A percentile compares a stretch with the other conserved stretches of the same genome.
These are phyloP conservation scores for Carpatolechia fugitivella DNA, from an alignment of 2,888 invertebrate species.

Conservation along the genomic window DNA sequence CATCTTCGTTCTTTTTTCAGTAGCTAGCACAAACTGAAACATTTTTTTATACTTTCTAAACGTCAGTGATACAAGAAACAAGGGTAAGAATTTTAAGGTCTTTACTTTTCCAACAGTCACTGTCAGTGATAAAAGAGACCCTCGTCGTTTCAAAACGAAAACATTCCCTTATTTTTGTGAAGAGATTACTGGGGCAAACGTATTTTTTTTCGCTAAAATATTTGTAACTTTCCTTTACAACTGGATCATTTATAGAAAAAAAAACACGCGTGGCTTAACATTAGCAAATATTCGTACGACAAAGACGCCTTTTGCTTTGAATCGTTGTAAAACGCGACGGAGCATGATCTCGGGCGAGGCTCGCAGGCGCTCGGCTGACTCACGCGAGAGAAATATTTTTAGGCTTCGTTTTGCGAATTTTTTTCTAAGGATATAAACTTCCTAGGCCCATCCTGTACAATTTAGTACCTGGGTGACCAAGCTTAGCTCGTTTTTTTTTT, in stretches of 20 bases:
- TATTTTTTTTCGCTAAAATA: conserved; percentile 14
- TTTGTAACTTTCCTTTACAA: not conserved
- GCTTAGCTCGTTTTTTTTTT: no score
- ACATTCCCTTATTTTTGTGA: conserved; percentile 28
- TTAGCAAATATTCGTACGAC: not conserved
- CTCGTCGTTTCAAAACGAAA: conserved; percentile 31
- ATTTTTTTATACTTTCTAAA: conserved; percentile 24
- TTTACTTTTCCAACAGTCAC: conserved; percentile 40
- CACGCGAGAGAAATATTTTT: not conserved
- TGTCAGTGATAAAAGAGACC: conserved; percentile 48
- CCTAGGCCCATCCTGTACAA: no score
- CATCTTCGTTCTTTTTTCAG: no score
- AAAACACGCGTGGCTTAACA: conserved; percentile 1
- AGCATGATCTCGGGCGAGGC: not conserved
- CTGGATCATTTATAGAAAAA: not conserved
- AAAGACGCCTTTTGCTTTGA: not conserved
- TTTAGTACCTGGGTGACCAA: no score
- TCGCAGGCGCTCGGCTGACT: not conserved
- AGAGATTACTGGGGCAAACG: conserved; percentile 30
- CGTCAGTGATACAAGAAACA: conserved; percentile 37
- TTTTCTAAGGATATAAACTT: no score
- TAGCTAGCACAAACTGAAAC: not conserved
- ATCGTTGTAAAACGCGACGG: not conserved
- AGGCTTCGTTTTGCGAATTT: no score
- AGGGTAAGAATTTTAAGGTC: conserved; percentile 49